A percentile compares a stretch with the other conserved stretches of the same genome.
Conservation (phyloP, 2,888 invertebrate species). For the Mycalesis mineus region DNA sequence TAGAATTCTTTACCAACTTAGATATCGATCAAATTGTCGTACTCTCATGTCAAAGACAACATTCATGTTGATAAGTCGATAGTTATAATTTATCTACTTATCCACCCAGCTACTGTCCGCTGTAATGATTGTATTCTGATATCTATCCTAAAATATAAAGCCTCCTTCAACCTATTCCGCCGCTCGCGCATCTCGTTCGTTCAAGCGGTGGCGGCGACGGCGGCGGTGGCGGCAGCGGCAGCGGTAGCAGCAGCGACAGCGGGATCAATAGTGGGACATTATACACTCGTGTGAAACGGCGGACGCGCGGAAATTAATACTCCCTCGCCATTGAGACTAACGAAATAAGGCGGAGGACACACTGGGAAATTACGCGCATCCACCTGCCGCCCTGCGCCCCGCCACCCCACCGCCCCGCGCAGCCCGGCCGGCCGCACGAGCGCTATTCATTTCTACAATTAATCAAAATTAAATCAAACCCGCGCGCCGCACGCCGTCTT, state of each 20-base stretch:
- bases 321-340: constrained; percentile 36
- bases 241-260: constrained; percentile 35
- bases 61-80: too few relatives aligned
- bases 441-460: constrained; percentile 75
- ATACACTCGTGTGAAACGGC: constrained; percentile 43
- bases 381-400: constrained; percentile 35
- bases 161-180: background rate
- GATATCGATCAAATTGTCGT: too few relatives aligned
- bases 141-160: too few relatives aligned
- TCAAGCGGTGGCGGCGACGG: constrained; percentile 19
- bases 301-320: constrained; percentile 37
- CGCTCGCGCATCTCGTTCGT: background rate
- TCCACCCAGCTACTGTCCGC: too few relatives aligned
- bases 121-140: too few relatives aligned
- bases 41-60: too few relatives aligned
- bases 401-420: constrained; percentile 17
- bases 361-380: constrained; percentile 38
- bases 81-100: too few relatives aligned
- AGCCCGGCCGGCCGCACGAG: constrained; percentile 38
- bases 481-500: constrained; percentile 38
- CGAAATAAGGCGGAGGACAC: constrained; percentile 33
- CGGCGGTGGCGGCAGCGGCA: constrained; percentile 18
- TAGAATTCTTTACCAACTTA: too few relatives aligned
- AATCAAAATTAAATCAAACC: constrained; percentile 75
- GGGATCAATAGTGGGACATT: constrained; percentile 49